Percentiles rank a stretch among this genome's conserved stretches.
Evolutionary conservation across 2,888 invertebrate species (phyloP).

Genomic region (Eupeodes luniger): DNA sequence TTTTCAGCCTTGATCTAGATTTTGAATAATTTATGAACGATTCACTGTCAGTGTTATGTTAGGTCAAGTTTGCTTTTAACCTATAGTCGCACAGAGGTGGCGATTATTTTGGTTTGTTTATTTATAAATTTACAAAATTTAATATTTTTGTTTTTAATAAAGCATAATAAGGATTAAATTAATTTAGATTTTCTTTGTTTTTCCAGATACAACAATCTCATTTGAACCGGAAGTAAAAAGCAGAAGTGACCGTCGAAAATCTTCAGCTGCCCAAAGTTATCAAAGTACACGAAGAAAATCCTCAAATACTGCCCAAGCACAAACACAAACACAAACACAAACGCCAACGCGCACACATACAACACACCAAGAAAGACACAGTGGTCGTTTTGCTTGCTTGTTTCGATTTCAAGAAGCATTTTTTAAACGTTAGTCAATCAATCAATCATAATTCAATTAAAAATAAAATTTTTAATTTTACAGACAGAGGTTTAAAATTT

Average conservation of each 20-base stretch:
- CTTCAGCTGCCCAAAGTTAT: slow-evolving; percentile 32
- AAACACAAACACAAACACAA: not conserved
- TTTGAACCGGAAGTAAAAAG: slow-evolving; percentile 64
- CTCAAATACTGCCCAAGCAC: not conserved
- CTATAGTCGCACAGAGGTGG: not conserved
- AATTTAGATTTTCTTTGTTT: not conserved
- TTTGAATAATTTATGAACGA: not conserved
- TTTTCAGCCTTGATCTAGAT: not conserved
- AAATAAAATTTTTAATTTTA: not conserved
- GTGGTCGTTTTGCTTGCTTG: slow-evolving; percentile 48
- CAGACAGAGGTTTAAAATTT: not conserved
- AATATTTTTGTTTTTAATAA: not conserved
- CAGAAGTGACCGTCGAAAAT: slow-evolving; percentile 58
- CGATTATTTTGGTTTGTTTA: not conserved
- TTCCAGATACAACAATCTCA: slow-evolving; percentile 59
- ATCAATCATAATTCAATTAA: not conserved
- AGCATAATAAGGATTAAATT: no score
- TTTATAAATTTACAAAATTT: not conserved
- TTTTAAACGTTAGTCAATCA: slow-evolving; percentile 55
- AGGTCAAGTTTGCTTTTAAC: slow-evolving; percentile 16
- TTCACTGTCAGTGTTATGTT: not conserved
- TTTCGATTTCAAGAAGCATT: slow-evolving; percentile 59
- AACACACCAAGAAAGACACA: no score
- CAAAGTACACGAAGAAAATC: slow-evolving; percentile 34
- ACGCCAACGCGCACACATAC: no score